Evolutionary conservation across 2,888 invertebrate species (phyloP), one percentile per base, ranked within the genome.

Genomic region (Microctonus hyperodae): DNA sequence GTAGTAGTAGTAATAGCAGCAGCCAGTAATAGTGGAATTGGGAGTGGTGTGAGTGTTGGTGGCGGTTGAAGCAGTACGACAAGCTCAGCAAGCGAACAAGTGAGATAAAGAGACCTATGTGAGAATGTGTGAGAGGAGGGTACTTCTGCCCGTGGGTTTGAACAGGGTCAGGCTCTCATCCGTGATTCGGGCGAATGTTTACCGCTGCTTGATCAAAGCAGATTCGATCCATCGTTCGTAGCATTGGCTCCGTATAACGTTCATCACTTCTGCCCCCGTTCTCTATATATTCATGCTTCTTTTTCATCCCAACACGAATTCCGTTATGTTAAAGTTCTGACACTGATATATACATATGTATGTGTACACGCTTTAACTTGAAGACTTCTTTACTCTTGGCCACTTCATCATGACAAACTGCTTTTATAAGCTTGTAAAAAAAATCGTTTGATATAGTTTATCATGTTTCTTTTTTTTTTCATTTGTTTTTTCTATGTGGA

Each of bases 121-220:
- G 20, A 20, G 31, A 51, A 62, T 7, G n/a, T 53, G 51, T 33
- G 53, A 51, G 35, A 51, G 35, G 33, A 53, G 57, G 23, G 61
- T 44, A 44, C 23, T 35, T 62, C 31, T 57, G 40, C 53, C 62
- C 51, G 57, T 56, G 62, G 57, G 61, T 67, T 65, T 67, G 65
- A 68, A 72, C 72, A 73, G 70, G 72, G 71, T 68, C 74, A 71
- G 68, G 74, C 78, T 79, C 74, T 79, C 79, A 79, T 76, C 78
- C 77, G 76, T 78, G 76, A 76, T 74, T 76, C 71, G 73, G 75
- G 68, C 70, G 73, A 76, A 76, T 78, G 76, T 79, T 79, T 78
- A 79, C 79, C 77, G 76, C 70, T 77, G 70, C 76, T 75, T 79
- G 77, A 78, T 78, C 78, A 78, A 80, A 79, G 76, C 73, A 73